Conservation (phyloP, 2,888 invertebrate species). For the Nyleta sp. region DNA sequence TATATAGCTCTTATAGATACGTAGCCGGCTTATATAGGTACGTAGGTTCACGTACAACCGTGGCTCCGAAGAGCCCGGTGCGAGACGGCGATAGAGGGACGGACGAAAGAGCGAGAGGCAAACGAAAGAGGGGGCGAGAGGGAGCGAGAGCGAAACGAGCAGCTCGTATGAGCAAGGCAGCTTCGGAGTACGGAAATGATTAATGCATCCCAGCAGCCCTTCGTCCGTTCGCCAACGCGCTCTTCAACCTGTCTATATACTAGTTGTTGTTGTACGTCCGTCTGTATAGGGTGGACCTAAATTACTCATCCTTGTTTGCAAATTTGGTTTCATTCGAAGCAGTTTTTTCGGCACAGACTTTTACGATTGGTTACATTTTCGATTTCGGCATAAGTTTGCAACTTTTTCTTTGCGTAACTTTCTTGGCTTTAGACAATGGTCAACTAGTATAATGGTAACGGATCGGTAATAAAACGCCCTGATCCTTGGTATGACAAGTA, state of each 20-base stretch:
- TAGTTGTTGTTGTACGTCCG: constrained; percentile 34
- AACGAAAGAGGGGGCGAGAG: constrained; percentile 24
- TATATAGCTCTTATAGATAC: constrained; percentile 59
- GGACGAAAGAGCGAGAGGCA: constrained; percentile 18
- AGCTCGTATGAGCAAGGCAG: constrained; percentile 67
- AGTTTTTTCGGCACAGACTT: neutral
- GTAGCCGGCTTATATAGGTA: constrained; percentile 53
- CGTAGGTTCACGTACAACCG: constrained; percentile 62
- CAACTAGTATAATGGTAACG: no score
- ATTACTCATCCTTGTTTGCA: constrained; percentile 44
- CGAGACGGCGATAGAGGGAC: constrained; percentile 31
- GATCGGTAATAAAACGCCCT: no score
- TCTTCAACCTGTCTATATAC: constrained; percentile 65
- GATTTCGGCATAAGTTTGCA: no score
- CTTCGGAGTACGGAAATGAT: constrained; percentile 73
- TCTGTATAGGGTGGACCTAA: constrained; percentile 55
- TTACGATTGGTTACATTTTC: no score
- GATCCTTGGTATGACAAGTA: no score
- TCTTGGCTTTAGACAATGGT: no score
- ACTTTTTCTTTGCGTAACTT: no score
- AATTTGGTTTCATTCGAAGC: constrained; percentile 15
- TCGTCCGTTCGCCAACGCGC: constrained; percentile 67
- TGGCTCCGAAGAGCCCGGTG: constrained; percentile 49
- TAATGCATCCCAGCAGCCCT: constrained; percentile 75
- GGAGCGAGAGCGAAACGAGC: constrained; percentile 51